These are phyloP conservation scores for Platysteira castanea DNA, from an alignment of 2,113 vertebrate species.

Conservation along the genomic window DNA sequence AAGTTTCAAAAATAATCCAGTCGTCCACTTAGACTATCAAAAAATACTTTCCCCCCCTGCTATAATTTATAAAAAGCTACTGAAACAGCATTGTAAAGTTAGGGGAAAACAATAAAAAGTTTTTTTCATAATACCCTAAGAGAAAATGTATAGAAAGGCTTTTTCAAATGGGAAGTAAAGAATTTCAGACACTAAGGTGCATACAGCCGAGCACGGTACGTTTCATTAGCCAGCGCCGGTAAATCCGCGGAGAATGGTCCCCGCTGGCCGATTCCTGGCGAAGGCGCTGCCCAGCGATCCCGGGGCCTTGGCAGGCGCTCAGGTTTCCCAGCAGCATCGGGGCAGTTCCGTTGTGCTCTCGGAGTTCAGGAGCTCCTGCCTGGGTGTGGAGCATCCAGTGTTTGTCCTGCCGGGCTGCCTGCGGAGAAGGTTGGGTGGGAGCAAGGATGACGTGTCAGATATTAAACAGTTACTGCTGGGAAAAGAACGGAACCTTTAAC, in stretches of 20 bases:
- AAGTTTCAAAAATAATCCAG: not conserved
- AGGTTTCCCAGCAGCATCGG: not conserved
- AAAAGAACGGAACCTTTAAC: not conserved
- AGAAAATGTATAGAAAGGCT: not conserved
- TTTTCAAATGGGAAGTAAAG: not conserved
- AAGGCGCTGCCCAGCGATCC: fast-evolving
- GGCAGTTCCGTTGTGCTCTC: fast-evolving
- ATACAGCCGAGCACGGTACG: fast-evolving
- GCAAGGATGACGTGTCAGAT: not conserved
- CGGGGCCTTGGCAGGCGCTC: not conserved
- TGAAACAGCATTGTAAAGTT: not conserved
- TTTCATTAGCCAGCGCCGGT: fast-evolving
- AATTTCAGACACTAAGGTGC: not conserved
- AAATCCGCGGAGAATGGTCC: fast-evolving
- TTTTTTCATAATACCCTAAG: not conserved
- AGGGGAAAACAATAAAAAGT: fast-evolving
- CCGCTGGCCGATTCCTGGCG: not conserved
- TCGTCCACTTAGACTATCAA: not conserved
- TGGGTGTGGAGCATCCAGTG: not conserved
- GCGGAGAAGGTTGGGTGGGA: not conserved
- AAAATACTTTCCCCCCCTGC: not conserved
- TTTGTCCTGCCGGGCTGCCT: not conserved
- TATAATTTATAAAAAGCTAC: not conserved
- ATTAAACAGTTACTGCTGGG: not conserved
- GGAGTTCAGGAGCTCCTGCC: not conserved